Evolutionary conservation across 1,140 invertebrate species (phyloP), one percentile per base, ranked within the genome.

Genomic region (Leptopilina boulardi): DNA sequence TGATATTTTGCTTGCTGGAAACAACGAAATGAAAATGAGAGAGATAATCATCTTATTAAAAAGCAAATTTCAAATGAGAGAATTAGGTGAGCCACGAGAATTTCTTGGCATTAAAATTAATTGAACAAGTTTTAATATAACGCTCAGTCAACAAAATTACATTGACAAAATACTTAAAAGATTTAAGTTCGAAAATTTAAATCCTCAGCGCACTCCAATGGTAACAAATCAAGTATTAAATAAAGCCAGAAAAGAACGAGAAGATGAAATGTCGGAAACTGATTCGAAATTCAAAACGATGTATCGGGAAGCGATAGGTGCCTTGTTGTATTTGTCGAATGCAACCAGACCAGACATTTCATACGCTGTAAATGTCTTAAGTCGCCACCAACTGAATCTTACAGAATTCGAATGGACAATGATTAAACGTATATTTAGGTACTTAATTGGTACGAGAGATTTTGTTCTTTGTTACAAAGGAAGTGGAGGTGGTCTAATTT

Each of bases 291-390:
- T 51, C 34, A 56, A 78, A 15, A 26, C 30, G 13, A 66, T 18
- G 0, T 78, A 75, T 75, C 21, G 59, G 23, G 70, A 38, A 77
- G 42, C 41, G 44, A 44, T 71, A 51, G 41, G 71, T 26, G 47
- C 47, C 1, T 18, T 71, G n/a, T 26, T 13, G 66, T 38, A 10
- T 59, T 34, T n/a, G 38, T 56, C 47, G 5, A 51, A 18, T 51
- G 47, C 47, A 51, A 51, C 47, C 1, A 51, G 47, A 51, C 47
- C 47, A n/a, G 71, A 77, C 41, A 74, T 74, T 8, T 70, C 59
- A 10, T 73, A 73, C 23, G 80, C 86, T 0, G 84, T 87, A 30
- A 76, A 76, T 70, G 74, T 51, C n/a, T 26, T 41, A 18, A 76
- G 74, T 42, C 34, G 74, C 3, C 74, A 76, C 15, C 74, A 71